Evolutionary conservation across 2,113 vertebrate genomes (phyloP).

Genomic region (Lasiurus borealis): DNA sequence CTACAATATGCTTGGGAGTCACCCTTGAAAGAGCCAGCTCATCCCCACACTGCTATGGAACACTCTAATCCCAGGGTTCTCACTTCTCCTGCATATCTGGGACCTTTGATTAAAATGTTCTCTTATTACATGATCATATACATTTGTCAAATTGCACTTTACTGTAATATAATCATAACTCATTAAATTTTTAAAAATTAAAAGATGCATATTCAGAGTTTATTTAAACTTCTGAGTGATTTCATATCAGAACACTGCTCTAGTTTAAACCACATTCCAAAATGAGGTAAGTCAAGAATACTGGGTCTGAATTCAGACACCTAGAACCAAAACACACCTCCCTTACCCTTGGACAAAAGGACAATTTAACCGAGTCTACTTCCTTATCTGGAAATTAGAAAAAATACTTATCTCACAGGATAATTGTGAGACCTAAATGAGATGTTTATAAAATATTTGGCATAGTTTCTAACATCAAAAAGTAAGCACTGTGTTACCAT

Average conservation of each 20-base stretch:
- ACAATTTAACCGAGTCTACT: background rate
- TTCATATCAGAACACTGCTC: background rate
- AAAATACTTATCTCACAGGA: background rate
- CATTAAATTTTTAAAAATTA: background rate
- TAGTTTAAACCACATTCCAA: background rate
- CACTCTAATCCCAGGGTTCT: background rate
- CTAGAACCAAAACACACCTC: conserved; percentile 24
- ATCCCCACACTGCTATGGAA: background rate
- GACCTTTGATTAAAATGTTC: background rate
- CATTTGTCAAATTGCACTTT: background rate
- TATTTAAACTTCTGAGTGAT: background rate
- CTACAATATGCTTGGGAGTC: background rate
- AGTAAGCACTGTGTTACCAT: background rate
- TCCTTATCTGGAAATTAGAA: conserved; percentile 19
- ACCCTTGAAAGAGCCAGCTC: background rate
- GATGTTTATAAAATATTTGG: background rate
- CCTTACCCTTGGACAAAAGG: background rate
- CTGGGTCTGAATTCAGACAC: background rate
- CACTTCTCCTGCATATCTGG: background rate
- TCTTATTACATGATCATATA: background rate
- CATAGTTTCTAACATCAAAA: background rate
- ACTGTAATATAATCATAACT: background rate
- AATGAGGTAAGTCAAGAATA: background rate
- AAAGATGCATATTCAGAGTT: background rate
- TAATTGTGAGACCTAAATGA: background rate